phyloP scores from a whole-genome alignment of 2,113 vertebrate genomes.

The Microtus montanus region DNA sequence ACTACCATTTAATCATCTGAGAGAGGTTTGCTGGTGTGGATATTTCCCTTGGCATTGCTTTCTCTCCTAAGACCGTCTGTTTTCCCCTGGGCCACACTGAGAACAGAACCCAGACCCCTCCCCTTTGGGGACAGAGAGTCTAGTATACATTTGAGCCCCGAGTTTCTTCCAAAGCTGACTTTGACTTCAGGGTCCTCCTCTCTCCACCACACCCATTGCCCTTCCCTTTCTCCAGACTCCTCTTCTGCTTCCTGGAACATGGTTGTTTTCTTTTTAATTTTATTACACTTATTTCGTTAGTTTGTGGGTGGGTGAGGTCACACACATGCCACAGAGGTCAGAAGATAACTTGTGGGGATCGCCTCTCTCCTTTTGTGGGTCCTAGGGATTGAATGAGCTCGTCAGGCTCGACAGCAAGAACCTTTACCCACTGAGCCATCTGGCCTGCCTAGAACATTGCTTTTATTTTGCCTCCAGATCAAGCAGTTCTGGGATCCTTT shows the following conservation, averaged over 20 bases:
- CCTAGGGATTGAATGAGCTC: neutral
- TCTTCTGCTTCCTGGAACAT: conserved; percentile 2
- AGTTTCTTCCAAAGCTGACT: neutral
- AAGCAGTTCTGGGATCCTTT: neutral
- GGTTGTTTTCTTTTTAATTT: neutral
- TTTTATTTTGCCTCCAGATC: conserved; percentile 45
- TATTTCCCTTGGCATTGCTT: conserved; percentile 39
- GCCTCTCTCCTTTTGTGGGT: neutral
- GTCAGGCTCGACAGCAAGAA: neutral
- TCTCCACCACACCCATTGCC: no score
- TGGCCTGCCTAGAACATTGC: neutral
- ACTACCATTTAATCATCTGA: conserved; percentile 75
- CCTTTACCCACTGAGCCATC: neutral
- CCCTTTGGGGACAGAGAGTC: neutral
- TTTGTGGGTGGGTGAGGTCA: neutral
- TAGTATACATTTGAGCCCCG: neutral
- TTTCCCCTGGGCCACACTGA: conserved; percentile 28
- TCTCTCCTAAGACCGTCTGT: conserved; percentile 47
- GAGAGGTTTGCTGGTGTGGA: conserved; percentile 51
- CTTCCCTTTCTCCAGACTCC: neutral
- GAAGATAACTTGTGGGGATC: neutral
- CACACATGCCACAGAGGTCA: neutral
- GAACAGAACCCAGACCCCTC: neutral
- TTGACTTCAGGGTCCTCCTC: neutral
- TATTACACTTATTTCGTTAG: neutral